These are phyloP conservation scores for Apamea anceps DNA, from an alignment of 2,888 invertebrate species.

Conservation along the genomic window DNA sequence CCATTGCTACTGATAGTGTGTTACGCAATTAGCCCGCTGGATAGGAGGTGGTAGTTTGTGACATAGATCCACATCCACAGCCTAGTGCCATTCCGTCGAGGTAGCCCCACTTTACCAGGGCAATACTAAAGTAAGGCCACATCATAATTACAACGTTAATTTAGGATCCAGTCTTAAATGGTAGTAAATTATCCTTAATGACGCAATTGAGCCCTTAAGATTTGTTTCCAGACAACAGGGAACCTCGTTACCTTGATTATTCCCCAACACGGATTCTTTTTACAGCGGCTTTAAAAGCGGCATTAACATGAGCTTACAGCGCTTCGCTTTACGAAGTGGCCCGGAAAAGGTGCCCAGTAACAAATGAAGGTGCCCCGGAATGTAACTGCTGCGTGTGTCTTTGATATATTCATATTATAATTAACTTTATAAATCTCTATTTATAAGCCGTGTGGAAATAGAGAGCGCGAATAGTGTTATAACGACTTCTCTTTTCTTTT, in stretches of 20 bases:
- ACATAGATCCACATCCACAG: neutral
- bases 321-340: conserved; percentile 17
- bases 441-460: conserved; percentile 9
- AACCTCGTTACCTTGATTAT: conserved; percentile 55
- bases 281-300: conserved; percentile 42
- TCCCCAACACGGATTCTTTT: conserved; percentile 58
- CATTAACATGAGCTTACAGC: conserved; percentile 45
- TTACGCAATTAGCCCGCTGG: neutral
- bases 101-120: neutral
- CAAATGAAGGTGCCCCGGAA: conserved; percentile 39
- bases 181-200: conserved; percentile 50
- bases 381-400: conserved; percentile 42
- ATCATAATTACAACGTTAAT: conserved; percentile 44
- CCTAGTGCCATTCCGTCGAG: neutral
- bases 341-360: conserved; percentile 27
- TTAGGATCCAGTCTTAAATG: conserved; percentile 31
- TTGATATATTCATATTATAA: conserved; percentile 49
- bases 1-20: neutral
- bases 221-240: conserved; percentile 44
- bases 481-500: neutral
- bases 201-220: conserved; percentile 49
- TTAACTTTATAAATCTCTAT: conserved; percentile 34
- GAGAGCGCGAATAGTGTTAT: neutral
- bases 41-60: neutral
- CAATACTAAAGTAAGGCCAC: conserved; percentile 6